Conservation (phyloP, 2,113 vertebrate species). For the Lasiurus borealis region DNA sequence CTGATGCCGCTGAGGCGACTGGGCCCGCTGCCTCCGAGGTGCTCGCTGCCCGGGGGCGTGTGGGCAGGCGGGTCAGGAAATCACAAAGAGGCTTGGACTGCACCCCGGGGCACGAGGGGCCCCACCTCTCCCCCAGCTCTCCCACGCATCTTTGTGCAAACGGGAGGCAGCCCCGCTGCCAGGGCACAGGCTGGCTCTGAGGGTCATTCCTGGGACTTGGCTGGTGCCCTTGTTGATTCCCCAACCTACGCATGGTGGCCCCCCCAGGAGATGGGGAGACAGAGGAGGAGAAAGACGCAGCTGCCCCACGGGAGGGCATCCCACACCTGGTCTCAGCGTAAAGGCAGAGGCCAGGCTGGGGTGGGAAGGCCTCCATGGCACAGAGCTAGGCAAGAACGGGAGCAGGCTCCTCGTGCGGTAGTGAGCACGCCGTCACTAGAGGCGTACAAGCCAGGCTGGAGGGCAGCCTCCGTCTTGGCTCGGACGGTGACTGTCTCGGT, state of each 20-base stretch:
- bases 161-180: neutral
- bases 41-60: neutral
- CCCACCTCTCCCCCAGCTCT: rapidly evolving
- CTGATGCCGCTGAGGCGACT: too few species aligned
- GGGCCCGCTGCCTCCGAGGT: neutral
- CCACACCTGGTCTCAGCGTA: too few species aligned
- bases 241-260: neutral
- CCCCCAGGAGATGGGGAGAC: neutral
- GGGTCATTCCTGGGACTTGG: neutral
- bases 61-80: neutral
- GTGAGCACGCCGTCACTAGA: neutral
- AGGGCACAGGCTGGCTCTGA: neutral
- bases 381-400: neutral
- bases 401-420: neutral
- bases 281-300: neutral
- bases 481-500: neutral
- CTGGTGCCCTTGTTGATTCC: neutral
- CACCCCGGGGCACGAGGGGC: rapidly evolving
- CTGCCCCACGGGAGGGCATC: too few species aligned
- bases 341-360: neutral
- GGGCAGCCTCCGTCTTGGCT: neutral
- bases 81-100: neutral
- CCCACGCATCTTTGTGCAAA: neutral
- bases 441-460: neutral
- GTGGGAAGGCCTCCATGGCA: neutral